Percentiles rank a stretch among this genome's conserved stretches.
Evolutionary conservation across 1,140 invertebrate genomes (phyloP).

Genomic region (Drosophila ohnishii): DNA sequence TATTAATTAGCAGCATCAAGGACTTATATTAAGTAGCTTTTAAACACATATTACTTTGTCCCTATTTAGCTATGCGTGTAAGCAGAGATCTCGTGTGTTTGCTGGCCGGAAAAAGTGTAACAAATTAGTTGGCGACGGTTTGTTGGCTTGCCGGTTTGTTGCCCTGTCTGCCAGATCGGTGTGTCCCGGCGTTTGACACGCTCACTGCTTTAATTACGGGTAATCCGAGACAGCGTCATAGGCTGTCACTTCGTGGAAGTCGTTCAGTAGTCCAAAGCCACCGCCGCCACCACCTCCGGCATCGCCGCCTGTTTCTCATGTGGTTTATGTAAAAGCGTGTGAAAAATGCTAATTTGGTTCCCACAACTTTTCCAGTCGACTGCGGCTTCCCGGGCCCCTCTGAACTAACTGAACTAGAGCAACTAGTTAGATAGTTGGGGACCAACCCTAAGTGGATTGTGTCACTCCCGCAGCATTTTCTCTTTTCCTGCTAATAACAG

Average conservation of each 20-base stretch:
- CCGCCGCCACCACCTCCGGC: slow-evolving; percentile 6
- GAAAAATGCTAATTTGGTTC: slow-evolving; percentile 82
- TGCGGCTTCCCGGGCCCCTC: slow-evolving; percentile 37
- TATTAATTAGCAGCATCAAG: not conserved
- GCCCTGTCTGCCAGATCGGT: not conserved
- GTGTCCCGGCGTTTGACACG: slow-evolving; percentile 54
- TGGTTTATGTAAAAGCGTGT: slow-evolving; percentile 68
- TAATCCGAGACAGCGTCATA: slow-evolving; percentile 62
- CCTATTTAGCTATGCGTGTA: not conserved
- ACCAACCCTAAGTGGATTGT: slow-evolving; percentile 54
- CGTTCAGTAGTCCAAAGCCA: slow-evolving; percentile 41
- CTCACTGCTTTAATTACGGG: slow-evolving; percentile 72
- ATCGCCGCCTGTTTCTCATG: not conserved
- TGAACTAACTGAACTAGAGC: slow-evolving; percentile 22
- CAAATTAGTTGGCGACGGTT: slow-evolving; percentile 64
- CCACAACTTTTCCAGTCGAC: slow-evolving; percentile 70
- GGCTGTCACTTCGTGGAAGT: slow-evolving; percentile 57
- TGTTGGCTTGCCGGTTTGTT: slow-evolving; percentile 47
- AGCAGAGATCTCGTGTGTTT: slow-evolving; percentile 6
- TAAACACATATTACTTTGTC: not conserved
- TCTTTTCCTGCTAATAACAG: slow-evolving; percentile 70
- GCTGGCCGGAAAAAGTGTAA: slow-evolving; percentile 38
- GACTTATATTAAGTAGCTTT: not conserved
- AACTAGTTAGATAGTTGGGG: slow-evolving; percentile 47
- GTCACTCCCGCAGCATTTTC: slow-evolving; percentile 57